Conservation (phyloP, 2,113 vertebrate genomes). For the Mugil cephalus region DNA sequence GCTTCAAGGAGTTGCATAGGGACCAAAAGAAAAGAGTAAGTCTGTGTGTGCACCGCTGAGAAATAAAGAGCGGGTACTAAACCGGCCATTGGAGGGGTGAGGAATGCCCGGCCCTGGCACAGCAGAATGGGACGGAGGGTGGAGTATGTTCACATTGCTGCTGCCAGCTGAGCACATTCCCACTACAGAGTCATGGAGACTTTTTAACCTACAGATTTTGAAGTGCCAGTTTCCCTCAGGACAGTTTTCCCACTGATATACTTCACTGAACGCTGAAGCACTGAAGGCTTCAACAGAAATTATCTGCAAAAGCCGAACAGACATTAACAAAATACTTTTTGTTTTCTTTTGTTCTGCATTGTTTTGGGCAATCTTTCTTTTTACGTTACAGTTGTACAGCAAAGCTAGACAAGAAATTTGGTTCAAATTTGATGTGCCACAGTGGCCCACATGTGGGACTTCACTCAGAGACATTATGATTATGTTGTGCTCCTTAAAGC, state of each 20-base stretch:
- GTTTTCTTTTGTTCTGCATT: neutral
- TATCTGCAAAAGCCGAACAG: neutral
- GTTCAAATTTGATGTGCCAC: neutral
- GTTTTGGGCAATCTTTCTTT: neutral
- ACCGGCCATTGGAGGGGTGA: constrained; percentile 71
- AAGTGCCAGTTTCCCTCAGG: constrained; percentile 38
- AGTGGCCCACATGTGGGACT: neutral
- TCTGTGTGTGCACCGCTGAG: constrained; percentile 44
- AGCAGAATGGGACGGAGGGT: constrained; percentile 67
- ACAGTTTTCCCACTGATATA: constrained; percentile 11
- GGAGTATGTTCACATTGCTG: constrained; percentile 70
- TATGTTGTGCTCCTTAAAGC: neutral
- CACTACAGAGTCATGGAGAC: constrained; percentile 74
- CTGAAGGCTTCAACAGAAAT: neutral
- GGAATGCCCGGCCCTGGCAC: constrained; percentile 79
- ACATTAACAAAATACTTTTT: neutral
- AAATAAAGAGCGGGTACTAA: constrained; percentile 60
- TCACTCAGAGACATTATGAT: neutral
- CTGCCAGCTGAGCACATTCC: constrained; percentile 78
- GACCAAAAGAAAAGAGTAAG: constrained; percentile 45
- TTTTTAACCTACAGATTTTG: constrained; percentile 72
- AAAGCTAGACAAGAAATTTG: neutral
- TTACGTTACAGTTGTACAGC: neutral
- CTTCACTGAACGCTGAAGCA: neutral
- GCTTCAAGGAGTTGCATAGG: constrained; percentile 51